Evolutionary conservation across 2,797 vertebrate genomes (phyloP).

Genomic region (Apodemus agrarius): DNA sequence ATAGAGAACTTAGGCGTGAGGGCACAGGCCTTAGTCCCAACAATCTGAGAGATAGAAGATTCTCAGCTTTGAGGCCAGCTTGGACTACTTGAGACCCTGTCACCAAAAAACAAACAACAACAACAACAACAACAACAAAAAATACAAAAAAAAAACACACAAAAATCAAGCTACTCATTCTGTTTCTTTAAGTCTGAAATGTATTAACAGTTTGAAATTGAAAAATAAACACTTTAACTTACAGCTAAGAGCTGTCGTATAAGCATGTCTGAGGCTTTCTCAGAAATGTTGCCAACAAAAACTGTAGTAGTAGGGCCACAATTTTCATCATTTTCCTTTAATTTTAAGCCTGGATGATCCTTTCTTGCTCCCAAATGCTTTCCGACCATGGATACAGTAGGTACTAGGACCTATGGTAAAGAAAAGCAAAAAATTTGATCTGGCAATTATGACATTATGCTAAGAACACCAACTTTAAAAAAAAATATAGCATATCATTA

Average conservation of each 20-base stretch:
- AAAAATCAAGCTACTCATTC: not conserved
- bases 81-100: not conserved
- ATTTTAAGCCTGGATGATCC: conserved; percentile 89
- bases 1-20: not conserved
- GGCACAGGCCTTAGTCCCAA: not conserved
- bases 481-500: not conserved
- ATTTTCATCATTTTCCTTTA: conserved; percentile 93
- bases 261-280: conserved; percentile 99
- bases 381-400: conserved; percentile 95
- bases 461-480: conserved; percentile 55
- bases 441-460: conserved; percentile 25
- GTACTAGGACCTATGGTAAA: conserved; percentile 92
- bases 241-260: conserved; percentile 98
- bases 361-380: conserved; percentile 94
- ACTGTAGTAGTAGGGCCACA: conserved; percentile 98
- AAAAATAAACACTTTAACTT: conserved; percentile 83
- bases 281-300: conserved; percentile 99
- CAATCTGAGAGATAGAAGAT: not conserved
- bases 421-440: conserved; percentile 43
- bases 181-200: not conserved
- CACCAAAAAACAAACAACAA: not conserved
- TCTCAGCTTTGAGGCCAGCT: not conserved
- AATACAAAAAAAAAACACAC: too few relatives aligned
- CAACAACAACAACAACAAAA: too few relatives aligned
- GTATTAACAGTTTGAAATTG: not conserved